Evolutionary conservation across 2,888 invertebrate species (phyloP).

Genomic region (Ellobium chinense): DNA sequence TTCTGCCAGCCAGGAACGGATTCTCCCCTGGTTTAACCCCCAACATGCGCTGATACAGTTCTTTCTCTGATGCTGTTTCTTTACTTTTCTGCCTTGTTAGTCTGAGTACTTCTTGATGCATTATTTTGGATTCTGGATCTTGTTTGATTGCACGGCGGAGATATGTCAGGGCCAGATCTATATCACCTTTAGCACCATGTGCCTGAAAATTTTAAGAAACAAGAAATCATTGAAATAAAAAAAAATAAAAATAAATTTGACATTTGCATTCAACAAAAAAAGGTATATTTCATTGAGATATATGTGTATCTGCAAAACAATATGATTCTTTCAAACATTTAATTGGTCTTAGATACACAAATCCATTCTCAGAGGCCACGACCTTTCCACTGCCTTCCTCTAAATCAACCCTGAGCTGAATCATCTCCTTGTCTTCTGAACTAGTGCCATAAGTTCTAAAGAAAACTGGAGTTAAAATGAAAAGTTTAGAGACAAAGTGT

Average conservation of each 20-base stretch:
- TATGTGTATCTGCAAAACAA: too few relatives aligned
- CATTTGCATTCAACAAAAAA: neutral
- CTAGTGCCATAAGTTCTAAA: too few relatives aligned
- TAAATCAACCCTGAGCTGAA: too few relatives aligned
- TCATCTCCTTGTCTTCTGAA: too few relatives aligned
- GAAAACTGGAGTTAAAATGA: too few relatives aligned
- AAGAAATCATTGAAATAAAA: too few relatives aligned
- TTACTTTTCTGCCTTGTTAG: constrained; percentile 82
- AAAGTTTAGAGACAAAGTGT: too few relatives aligned
- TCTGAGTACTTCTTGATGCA: constrained; percentile 82
- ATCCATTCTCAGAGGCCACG: too few relatives aligned
- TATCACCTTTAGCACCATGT: constrained; percentile 85
- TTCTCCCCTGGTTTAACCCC: constrained; percentile 58
- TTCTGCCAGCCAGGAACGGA: constrained; percentile 13
- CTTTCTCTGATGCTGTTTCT: constrained; percentile 83
- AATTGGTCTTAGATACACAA: too few relatives aligned
- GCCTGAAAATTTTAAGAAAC: constrained; percentile 80
- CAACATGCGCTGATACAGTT: constrained; percentile 86
- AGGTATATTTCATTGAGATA: neutral
- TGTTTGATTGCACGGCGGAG: constrained; percentile 84
- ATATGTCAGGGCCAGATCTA: constrained; percentile 85
- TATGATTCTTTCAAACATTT: too few relatives aligned
- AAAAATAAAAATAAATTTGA: neutral
- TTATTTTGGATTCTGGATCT: constrained; percentile 84
- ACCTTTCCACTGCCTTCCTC: too few relatives aligned